phyloP scores from a whole-genome alignment of 2,888 invertebrate species.

The Panopea generosa region DNA sequence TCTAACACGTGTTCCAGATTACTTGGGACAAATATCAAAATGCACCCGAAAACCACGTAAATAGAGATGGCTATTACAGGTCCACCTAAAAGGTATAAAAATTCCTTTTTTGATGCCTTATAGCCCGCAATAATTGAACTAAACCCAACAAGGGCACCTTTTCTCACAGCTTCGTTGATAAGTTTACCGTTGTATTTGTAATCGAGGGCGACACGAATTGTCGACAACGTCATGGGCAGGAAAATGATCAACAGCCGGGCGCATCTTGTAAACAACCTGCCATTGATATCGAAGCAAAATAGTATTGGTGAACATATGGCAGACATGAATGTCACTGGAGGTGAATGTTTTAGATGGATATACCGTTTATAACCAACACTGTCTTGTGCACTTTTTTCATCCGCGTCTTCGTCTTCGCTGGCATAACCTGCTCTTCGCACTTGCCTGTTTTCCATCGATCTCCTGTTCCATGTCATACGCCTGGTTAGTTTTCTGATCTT shows the following conservation, averaged over 20 bases:
- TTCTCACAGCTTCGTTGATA: too few relatives aligned
- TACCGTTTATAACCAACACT: not conserved
- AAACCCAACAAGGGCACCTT: not conserved
- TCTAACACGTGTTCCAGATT: too few relatives aligned
- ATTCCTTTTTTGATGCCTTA: slow-evolving; percentile 8
- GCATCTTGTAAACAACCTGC: slow-evolving; percentile 7
- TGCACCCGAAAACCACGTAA: slow-evolving; percentile 30
- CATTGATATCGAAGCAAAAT: not conserved
- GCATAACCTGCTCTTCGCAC: too few relatives aligned
- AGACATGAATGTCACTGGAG: too few relatives aligned
- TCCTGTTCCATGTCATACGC: not conserved
- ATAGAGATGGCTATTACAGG: slow-evolving; percentile 26
- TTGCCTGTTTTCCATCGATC: not conserved
- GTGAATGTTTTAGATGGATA: too few relatives aligned
- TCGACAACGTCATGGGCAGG: too few relatives aligned
- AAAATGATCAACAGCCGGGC: not conserved
- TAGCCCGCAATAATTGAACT: slow-evolving; percentile 35
- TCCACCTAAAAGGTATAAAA: slow-evolving; percentile 33
- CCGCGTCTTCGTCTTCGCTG: too few relatives aligned
- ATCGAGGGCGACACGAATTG: too few relatives aligned
- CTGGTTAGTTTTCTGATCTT: not conserved
- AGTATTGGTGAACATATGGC: too few relatives aligned
- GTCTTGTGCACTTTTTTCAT: too few relatives aligned
- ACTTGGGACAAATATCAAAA: not conserved
- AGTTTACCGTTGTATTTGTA: too few relatives aligned